phyloP scores from a whole-genome alignment of 2,888 invertebrate genomes.

The Trissolcus japonicus region DNA sequence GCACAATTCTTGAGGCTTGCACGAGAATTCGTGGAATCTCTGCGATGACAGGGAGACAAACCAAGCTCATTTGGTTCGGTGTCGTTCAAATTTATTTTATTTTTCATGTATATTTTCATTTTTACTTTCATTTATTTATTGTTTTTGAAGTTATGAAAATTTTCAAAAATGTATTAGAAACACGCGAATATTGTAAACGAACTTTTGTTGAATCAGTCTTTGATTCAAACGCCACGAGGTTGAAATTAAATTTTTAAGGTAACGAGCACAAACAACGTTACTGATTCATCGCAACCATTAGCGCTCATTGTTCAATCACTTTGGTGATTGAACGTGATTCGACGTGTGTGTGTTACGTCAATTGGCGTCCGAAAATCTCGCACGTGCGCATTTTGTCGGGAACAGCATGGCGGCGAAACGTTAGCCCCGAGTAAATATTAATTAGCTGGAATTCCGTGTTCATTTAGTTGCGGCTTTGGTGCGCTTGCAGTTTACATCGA shows the following conservation, averaged over 20 bases:
- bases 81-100: constrained; percentile 20
- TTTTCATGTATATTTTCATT: too few species aligned
- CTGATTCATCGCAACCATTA: constrained; percentile 47
- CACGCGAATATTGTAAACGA: too few species aligned
- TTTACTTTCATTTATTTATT: not conserved
- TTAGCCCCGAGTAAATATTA: constrained; percentile 75
- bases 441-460: constrained; percentile 72
- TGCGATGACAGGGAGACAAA: constrained; percentile 47
- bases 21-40: constrained; percentile 56
- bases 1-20: constrained; percentile 55
- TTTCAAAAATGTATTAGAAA: not conserved
- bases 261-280: constrained; percentile 33
- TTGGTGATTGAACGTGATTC: constrained; percentile 50
- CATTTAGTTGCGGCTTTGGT: constrained; percentile 68
- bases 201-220: not conserved
- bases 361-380: constrained; percentile 38
- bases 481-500: constrained; percentile 35
- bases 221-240: not conserved
- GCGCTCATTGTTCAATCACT: constrained; percentile 42
- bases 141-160: not conserved
- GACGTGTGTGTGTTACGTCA: constrained; percentile 34
- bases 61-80: constrained; percentile 38
- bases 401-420: constrained; percentile 67
- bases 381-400: constrained; percentile 26
- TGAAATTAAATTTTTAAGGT: constrained; percentile 18